phyloP scores from a whole-genome alignment of 2,113 vertebrate species.

The Caretta caretta region DNA sequence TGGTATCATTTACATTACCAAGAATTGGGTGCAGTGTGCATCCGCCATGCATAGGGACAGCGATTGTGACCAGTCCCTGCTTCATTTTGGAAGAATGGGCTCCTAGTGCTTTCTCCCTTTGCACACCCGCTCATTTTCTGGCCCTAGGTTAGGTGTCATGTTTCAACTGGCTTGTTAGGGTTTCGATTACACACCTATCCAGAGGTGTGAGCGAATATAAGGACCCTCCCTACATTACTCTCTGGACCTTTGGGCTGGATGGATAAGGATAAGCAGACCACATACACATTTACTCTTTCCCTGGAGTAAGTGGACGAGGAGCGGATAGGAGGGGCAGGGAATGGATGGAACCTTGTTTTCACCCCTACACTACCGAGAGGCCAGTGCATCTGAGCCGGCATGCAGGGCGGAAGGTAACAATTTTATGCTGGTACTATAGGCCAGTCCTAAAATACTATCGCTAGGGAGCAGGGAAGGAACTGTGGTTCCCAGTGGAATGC shows the following conservation, averaged over 20 bases:
- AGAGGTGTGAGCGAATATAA: neutral
- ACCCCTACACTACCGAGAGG: neutral
- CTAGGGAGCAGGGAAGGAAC: neutral
- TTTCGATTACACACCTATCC: neutral
- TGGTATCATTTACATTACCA: neutral
- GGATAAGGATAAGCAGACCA: neutral
- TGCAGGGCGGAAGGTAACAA: fast-evolving
- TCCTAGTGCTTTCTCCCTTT: neutral
- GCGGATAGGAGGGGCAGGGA: neutral
- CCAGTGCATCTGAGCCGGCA: neutral
- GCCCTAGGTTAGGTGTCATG: neutral
- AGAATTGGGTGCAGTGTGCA: neutral
- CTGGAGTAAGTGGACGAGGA: neutral
- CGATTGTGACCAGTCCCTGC: fast-evolving
- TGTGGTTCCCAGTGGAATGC: neutral
- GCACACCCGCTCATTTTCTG: neutral
- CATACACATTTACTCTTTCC: neutral
- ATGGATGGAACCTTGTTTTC: neutral
- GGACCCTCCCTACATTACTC: neutral
- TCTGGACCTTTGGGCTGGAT: neutral
- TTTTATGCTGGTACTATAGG: neutral
- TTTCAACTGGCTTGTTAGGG: neutral
- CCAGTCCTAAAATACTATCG: neutral
- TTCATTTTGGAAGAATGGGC: neutral
- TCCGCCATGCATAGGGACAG: neutral